Conservation (phyloP, 2,888 invertebrate species). For the Lasioglossum morio region DNA sequence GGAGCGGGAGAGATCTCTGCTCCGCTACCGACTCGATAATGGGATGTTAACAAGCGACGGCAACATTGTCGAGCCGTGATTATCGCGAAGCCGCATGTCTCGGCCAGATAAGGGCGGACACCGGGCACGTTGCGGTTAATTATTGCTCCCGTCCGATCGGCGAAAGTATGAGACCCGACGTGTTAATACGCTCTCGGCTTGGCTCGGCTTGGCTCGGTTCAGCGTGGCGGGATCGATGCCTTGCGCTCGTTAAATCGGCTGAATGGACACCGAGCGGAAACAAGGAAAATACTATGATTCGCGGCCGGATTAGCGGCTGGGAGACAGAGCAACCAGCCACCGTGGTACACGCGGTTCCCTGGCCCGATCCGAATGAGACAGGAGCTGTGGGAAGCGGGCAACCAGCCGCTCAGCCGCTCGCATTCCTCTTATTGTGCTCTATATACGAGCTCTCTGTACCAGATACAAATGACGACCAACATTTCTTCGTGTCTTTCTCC, state of each 20-base stretch:
- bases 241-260: slow-evolving; percentile 30
- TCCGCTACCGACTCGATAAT: slow-evolving; percentile 50
- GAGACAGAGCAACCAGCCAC: not conserved
- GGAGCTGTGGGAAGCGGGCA: slow-evolving; percentile 4
- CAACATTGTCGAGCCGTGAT: slow-evolving; percentile 61
- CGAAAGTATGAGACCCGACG: slow-evolving; percentile 23
- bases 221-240: slow-evolving; percentile 27
- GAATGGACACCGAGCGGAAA: slow-evolving; percentile 36
- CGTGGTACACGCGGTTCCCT: not conserved
- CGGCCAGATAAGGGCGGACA: slow-evolving; percentile 53
- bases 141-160: slow-evolving; percentile 56
- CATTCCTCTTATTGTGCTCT: not conserved
- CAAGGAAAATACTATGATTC: slow-evolving; percentile 36
- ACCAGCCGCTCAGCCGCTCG: too few relatives aligned
- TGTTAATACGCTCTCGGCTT: slow-evolving; percentile 34
- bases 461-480: not conserved
- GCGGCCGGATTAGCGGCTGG: not conserved
- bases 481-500: not conserved
- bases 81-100: slow-evolving; percentile 71
- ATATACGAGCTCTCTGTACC: not conserved
- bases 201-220: not conserved
- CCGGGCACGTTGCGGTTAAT: slow-evolving; percentile 35
- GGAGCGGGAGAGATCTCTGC: slow-evolving; percentile 30
- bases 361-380: not conserved
- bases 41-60: slow-evolving; percentile 59